Percentiles rank a stretch among this genome's conserved stretches.
Evolutionary conservation across 2,888 invertebrate genomes (phyloP).

Genomic region (Eledona agricola): DNA sequence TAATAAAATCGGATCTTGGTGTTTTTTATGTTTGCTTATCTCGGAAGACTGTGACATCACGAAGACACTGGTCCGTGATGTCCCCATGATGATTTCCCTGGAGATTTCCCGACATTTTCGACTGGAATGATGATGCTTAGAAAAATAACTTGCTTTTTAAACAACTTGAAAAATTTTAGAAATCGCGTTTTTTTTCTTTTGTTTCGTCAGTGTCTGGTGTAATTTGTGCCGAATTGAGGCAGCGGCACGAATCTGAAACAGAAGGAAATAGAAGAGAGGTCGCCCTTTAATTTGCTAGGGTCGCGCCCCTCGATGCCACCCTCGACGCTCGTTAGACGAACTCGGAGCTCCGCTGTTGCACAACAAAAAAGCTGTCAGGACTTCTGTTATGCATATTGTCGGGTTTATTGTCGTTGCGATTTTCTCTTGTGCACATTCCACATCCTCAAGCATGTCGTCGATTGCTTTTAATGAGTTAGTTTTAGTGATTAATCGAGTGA

Average conservation of each 20-base stretch:
- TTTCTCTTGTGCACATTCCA: constrained; percentile 33
- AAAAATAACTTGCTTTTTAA: too few species aligned
- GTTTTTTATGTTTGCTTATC: constrained; percentile 46
- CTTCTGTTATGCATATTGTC: constrained; percentile 41
- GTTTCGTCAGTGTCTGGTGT: too few species aligned
- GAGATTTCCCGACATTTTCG: constrained; percentile 68
- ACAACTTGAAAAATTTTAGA: too few species aligned
- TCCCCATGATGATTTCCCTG: constrained; percentile 61
- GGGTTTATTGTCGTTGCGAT: constrained; percentile 35
- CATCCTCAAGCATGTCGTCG: not conserved
- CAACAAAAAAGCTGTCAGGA: constrained; percentile 52
- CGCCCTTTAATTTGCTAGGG: constrained; percentile 62
- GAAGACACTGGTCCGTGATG: constrained; percentile 58
- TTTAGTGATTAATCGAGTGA: constrained; percentile 26
- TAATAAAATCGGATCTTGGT: constrained; percentile 1
- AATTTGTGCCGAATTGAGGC: constrained; percentile 45
- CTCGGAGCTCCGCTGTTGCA: constrained; percentile 46
- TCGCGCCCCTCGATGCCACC: constrained; percentile 61
- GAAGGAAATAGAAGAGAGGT: constrained; percentile 42
- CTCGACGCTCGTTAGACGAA: constrained; percentile 61
- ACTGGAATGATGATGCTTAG: too few species aligned
- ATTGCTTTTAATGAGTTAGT: constrained; percentile 33
- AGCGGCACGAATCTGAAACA: constrained; percentile 54
- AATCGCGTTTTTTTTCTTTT: too few species aligned
- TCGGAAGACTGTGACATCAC: constrained; percentile 60